Percentiles rank a stretch among this genome's conserved stretches.
These are phyloP conservation scores for Ciconia maguari DNA, from an alignment of 2,113 vertebrate species.

Conservation along the genomic window DNA sequence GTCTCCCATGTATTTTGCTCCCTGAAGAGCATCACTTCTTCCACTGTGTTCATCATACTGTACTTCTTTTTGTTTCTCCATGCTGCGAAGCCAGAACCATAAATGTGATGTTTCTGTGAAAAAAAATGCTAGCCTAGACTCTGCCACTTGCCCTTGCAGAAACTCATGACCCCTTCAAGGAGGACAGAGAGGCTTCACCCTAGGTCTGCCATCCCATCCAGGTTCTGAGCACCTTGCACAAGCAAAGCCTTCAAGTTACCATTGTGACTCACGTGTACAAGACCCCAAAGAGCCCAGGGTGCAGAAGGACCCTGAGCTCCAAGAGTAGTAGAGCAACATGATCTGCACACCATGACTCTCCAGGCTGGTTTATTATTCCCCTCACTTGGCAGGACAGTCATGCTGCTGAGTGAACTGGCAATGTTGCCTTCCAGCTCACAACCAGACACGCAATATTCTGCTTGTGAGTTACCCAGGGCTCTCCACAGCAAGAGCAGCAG, in stretches of 20 bases:
- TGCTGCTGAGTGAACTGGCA: background rate
- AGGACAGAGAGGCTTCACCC: background rate
- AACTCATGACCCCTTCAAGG: background rate
- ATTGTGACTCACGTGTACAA: accelerated
- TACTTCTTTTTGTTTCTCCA: background rate
- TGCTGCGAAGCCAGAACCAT: background rate
- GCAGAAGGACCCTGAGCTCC: background rate
- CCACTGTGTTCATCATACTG: background rate
- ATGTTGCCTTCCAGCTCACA: background rate
- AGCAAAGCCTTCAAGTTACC: background rate
- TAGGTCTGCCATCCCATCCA: background rate
- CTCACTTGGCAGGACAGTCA: background rate
- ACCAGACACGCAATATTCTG: background rate
- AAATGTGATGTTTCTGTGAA: background rate
- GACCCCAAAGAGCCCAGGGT: background rate
- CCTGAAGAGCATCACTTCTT: background rate
- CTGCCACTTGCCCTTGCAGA: background rate
- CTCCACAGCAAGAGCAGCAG: background rate
- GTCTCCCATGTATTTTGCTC: background rate
- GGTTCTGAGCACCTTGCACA: background rate
- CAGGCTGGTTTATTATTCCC: background rate
- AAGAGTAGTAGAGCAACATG: background rate
- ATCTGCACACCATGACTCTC: background rate
- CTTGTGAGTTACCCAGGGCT: background rate
- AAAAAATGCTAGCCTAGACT: background rate